Conservation (phyloP, 2,113 vertebrate genomes). For the Elgaria multicarinata region DNA sequence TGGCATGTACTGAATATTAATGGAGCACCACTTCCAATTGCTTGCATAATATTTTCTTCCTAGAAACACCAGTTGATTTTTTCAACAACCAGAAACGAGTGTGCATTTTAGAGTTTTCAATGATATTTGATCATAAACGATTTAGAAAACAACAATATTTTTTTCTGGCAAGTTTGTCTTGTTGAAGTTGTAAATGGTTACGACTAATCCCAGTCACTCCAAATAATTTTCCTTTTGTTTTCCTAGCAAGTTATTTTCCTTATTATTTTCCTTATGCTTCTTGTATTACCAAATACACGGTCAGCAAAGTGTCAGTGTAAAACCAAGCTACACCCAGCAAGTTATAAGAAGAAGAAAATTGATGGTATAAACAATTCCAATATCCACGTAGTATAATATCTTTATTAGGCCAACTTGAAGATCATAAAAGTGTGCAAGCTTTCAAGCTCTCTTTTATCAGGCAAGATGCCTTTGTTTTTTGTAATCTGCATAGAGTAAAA, state of each 20-base stretch:
- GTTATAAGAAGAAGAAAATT: conserved; percentile 5
- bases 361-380: too few species aligned
- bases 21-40: conserved; percentile 61
- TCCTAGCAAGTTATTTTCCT: background rate
- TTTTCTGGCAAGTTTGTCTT: conserved; percentile 18
- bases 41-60: conserved; percentile 65
- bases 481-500: conserved; percentile 8
- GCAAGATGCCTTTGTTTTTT: too few species aligned
- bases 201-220: background rate
- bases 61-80: conserved; percentile 59
- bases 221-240: conserved; percentile 14
- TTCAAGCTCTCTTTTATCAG: too few species aligned
- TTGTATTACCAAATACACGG: conserved; percentile 30
- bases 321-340: background rate
- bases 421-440: too few species aligned
- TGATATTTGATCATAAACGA: conserved; percentile 41
- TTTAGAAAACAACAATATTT: background rate
- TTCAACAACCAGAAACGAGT: conserved; percentile 40
- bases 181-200: conserved; percentile 17
- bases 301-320: background rate
- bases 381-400: too few species aligned
- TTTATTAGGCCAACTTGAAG: too few species aligned
- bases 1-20: conserved; percentile 71
- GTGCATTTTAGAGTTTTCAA: conserved; percentile 40
- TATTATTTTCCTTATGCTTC: conserved; percentile 26